Conservation (phyloP, 2,888 invertebrate species). For the Cosmia pyralina region DNA sequence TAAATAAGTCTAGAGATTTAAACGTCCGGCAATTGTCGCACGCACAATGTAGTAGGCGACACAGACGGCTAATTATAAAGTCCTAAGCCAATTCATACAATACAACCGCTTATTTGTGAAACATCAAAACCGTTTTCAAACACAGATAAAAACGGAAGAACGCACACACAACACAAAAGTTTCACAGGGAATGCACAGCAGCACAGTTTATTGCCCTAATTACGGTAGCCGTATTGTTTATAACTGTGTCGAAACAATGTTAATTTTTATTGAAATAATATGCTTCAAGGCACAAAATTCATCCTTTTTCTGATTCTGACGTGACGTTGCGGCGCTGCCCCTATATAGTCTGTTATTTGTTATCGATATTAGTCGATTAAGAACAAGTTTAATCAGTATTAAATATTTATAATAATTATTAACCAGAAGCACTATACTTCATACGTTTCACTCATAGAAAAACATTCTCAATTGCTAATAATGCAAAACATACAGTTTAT, state of each 20-base stretch:
- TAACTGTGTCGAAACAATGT: constrained; percentile 61
- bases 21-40: constrained; percentile 65
- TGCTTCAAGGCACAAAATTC: constrained; percentile 75
- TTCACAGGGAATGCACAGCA: constrained; percentile 55
- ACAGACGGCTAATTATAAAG: constrained; percentile 68
- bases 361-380: constrained; percentile 43
- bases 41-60: constrained; percentile 61
- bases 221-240: constrained; percentile 56
- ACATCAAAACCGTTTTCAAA: constrained; percentile 55
- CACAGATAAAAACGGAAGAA: constrained; percentile 49
- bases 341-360: constrained; percentile 8
- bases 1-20: constrained; percentile 53
- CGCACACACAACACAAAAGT: constrained; percentile 48
- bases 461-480: background rate
- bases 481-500: background rate
- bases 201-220: constrained; percentile 58
- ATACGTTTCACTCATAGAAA: background rate
- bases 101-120: constrained; percentile 58
- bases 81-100: constrained; percentile 66
- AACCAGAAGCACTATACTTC: too few species aligned
- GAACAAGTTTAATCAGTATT: too few species aligned
- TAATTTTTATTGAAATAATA: constrained; percentile 68
- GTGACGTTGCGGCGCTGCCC: constrained; percentile 67
- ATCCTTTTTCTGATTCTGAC: constrained; percentile 71
- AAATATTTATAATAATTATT: too few species aligned